These are phyloP conservation scores for Tholera decimalis DNA, from an alignment of 2,888 invertebrate genomes.

Conservation along the genomic window DNA sequence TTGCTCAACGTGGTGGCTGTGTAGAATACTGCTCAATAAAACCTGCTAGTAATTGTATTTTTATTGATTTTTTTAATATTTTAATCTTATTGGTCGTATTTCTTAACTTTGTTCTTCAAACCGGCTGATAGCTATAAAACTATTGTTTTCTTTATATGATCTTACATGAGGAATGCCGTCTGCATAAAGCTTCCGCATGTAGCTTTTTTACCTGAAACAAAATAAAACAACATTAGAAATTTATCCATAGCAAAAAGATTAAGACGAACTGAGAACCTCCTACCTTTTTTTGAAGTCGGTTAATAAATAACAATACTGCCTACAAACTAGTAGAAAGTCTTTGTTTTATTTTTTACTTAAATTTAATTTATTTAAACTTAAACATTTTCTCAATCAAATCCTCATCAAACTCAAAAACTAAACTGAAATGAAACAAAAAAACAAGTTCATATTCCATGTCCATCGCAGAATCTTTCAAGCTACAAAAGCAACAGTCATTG, in stretches of 20 bases:
- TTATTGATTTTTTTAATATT: too few relatives aligned
- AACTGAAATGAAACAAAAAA: conserved; percentile 3
- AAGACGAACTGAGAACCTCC: too few relatives aligned
- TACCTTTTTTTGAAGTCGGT: too few relatives aligned
- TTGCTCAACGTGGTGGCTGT: too few relatives aligned
- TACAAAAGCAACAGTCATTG: conserved; percentile 19
- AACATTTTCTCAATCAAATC: background rate
- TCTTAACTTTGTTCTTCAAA: conserved; percentile 1
- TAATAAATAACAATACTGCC: too few relatives aligned
- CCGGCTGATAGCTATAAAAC: background rate
- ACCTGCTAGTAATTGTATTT: too few relatives aligned
- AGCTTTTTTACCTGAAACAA: conserved; percentile 53
- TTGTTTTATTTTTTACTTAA: too few relatives aligned
- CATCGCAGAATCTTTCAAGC: background rate
- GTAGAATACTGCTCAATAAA: too few relatives aligned
- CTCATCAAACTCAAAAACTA: background rate
- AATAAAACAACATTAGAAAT: conserved; percentile 20
- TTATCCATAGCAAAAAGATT: background rate
- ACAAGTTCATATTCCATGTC: conserved; percentile 3
- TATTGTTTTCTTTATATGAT: conserved; percentile 5
- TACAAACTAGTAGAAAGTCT: too few relatives aligned
- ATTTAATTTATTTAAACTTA: background rate
- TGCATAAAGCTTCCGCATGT: conserved; percentile 2
- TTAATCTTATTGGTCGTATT: background rate
- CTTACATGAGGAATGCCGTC: conserved; percentile 1